A percentile compares a stretch with the other conserved stretches of the same genome.
phyloP scores from a whole-genome alignment of 64 coral and sea anemone genomes.

The Dendrophyllia cribrosa region DNA sequence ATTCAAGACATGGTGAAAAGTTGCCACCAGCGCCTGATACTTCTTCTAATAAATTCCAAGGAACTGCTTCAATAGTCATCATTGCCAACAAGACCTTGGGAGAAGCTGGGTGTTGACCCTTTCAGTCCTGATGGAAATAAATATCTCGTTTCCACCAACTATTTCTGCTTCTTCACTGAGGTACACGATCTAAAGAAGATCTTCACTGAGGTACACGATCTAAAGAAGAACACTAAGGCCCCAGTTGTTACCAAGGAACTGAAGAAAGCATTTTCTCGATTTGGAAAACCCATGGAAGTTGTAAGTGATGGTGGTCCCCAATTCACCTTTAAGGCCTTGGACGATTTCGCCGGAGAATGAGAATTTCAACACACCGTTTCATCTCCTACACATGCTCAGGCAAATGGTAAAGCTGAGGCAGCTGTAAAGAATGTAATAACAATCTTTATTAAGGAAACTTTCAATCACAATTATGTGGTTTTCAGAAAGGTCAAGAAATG shows the following conservation, averaged over 20 bases:
- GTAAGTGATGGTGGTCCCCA: conserved; percentile 45
- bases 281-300: conserved; percentile 14
- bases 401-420: conserved; percentile 60
- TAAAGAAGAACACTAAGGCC: not conserved
- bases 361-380: conserved; percentile 8
- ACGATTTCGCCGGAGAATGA: conserved; percentile 8
- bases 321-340: conserved; percentile 11
- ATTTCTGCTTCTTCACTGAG: not conserved
- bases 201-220: not conserved
- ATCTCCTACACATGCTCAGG: not conserved
- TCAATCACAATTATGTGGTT: no score
- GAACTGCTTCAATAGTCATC: conserved; percentile 17
- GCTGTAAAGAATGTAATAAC: conserved; percentile 38
- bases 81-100: conserved; percentile 18
- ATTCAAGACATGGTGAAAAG: conserved; percentile 42
- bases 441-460: no score
- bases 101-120: conserved; percentile 37
- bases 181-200: not conserved
- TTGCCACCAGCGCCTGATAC: conserved; percentile 9
- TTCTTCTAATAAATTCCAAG: conserved; percentile 10
- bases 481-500: no score
- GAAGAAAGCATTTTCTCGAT: conserved; percentile 8
- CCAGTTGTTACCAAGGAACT: not conserved
- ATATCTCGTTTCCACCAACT: not conserved
- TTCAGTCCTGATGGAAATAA: not conserved